These are phyloP conservation scores for human DNA, from an alignment of 2,113 vertebrate genomes.

Conservation along the genomic window DNA sequence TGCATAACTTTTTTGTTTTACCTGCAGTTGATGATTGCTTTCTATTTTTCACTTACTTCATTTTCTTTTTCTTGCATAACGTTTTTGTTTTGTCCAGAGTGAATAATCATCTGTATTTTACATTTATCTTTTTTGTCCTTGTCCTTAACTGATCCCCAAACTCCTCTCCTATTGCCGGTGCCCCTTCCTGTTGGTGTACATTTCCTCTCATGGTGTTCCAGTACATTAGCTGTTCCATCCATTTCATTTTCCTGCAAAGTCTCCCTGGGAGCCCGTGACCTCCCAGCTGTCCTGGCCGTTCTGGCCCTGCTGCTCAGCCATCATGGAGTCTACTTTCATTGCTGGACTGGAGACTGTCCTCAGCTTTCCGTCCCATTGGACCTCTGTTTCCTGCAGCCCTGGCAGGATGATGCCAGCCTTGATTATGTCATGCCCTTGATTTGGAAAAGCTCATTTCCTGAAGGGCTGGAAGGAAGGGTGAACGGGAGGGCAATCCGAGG, in stretches of 20 bases:
- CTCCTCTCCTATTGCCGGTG: background rate
- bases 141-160: background rate
- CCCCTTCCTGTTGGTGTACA: background rate
- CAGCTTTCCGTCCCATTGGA: background rate
- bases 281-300: background rate
- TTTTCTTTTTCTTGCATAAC: slow-evolving; percentile 5
- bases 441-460: background rate
- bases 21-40: slow-evolving; percentile 27
- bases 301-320: background rate
- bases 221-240: background rate
- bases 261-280: background rate
- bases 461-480: background rate
- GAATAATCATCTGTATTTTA: background rate
- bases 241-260: background rate
- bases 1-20: slow-evolving; percentile 23
- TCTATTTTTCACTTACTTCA: slow-evolving; percentile 18
- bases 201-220: background rate
- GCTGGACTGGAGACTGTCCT: background rate
- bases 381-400: background rate
- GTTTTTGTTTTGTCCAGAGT: background rate
- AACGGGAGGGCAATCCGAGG: background rate
- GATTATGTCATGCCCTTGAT: background rate
- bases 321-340: background rate
- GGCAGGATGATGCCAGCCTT: no score
- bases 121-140: background rate